Evolutionary conservation across 2,113 vertebrate species (phyloP).

Genomic region (Rhinolophus ferrumequinum): DNA sequence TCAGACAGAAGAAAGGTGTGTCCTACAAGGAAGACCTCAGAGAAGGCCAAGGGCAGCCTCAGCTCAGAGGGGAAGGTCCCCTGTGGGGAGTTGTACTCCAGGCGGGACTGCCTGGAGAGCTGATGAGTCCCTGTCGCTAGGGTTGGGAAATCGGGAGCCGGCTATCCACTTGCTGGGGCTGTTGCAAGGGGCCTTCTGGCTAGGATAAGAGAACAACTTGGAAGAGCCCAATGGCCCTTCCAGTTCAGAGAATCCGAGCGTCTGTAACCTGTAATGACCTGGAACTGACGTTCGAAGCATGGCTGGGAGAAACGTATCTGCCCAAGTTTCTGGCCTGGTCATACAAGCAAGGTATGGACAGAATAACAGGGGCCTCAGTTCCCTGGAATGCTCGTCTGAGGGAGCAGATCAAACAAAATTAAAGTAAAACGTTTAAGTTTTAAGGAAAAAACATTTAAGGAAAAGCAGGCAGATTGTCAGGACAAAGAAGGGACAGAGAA

Average conservation of each 20-base stretch:
- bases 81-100: background rate
- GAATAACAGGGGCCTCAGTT: background rate
- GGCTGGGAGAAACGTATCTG: background rate
- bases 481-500: background rate
- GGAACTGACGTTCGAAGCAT: background rate
- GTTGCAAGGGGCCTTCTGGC: background rate
- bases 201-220: background rate
- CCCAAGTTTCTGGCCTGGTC: background rate
- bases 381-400: background rate
- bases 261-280: background rate
- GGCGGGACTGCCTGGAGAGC: background rate
- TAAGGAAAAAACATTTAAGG: too few species aligned
- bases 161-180: background rate
- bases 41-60: background rate
- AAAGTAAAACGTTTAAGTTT: too few species aligned
- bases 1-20: background rate
- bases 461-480: background rate
- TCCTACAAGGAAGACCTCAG: background rate
- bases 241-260: background rate
- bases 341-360: background rate
- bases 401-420: background rate
- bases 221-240: background rate
- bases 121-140: background rate
- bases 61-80: background rate
- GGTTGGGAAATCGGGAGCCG: background rate